Base-by-base conservation (phyloP, 2,797 vertebrate genomes). In the Darevskia mixta region DNA sequence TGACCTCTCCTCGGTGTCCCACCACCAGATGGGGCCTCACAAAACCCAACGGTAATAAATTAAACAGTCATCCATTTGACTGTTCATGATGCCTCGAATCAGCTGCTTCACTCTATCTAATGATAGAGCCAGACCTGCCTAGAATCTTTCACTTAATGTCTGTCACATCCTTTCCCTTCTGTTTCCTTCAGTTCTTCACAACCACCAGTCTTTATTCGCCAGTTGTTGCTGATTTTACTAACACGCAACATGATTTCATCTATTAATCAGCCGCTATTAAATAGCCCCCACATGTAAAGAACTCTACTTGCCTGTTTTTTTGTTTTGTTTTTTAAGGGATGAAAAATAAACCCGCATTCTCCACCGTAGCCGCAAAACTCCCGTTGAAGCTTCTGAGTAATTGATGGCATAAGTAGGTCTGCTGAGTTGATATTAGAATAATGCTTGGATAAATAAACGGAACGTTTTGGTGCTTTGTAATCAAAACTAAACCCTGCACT, bases 361-460 rank as follows among this genome's bases (percentile, higher is more conserved):
- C 89, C 87, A 69, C 86, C 13, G 0, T 41, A 88, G 91, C 67
- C 91, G 38, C 86, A 79, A 69, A 0, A 93, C 92, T 94, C 91
- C 86, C 66, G 92, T 87, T 78, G 88, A 92, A 18, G 85, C 61
- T 93, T 85, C 35, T 0, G 0, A 86, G 69, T 83, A 88, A 91
- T 78, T 0, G 4, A 90, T 35, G 79, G 85, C 79, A 92, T 85
- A 93, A 88, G 58, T 86, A 90, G 89, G 91, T 85, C 91, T 66
- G 1, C 73, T 72, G 77, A 95, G 93, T 94, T 95, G 94, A 94
- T 95, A 88, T 87, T 94, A 93, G 92, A 96, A 92, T 95, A 95
- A 93, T 61, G 58, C 87, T 95, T 96, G 93, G 86, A 93, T 91
- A 95, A 96, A 96, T 92, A 97, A 90, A 91, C 87, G 76, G 82